Conservation (phyloP, 2,888 invertebrate species). For the Unio delphinus region DNA sequence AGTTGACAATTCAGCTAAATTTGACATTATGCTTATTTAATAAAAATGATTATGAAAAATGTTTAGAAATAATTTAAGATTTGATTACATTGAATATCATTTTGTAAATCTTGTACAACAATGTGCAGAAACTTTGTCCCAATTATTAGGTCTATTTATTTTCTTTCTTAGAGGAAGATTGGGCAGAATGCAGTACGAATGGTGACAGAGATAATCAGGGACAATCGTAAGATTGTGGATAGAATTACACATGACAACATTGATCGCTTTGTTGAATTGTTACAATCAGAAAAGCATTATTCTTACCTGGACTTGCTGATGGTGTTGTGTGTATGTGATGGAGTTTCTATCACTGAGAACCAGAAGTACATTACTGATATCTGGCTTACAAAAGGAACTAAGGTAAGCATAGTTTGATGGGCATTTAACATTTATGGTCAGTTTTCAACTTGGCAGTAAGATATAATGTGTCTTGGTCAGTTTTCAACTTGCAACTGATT, state of each 20-base stretch:
- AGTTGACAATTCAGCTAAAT: too few species aligned
- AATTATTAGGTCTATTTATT: not conserved
- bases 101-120: too few species aligned
- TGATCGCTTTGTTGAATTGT: slow-evolving; percentile 55
- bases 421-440: too few species aligned
- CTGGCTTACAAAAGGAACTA: slow-evolving; percentile 41
- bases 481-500: too few species aligned
- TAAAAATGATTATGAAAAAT: too few species aligned
- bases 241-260: slow-evolving; percentile 58
- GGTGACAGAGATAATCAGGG: slow-evolving; percentile 64
- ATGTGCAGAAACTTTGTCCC: too few species aligned
- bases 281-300: slow-evolving; percentile 60
- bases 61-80: too few species aligned
- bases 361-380: slow-evolving; percentile 62
- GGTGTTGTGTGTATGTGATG: slow-evolving; percentile 66
- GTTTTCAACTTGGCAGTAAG: too few species aligned
- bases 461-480: too few species aligned
- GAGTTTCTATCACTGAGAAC: slow-evolving; percentile 64
- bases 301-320: slow-evolving; percentile 58
- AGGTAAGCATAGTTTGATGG: slow-evolving; percentile 15
- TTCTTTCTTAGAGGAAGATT: slow-evolving; percentile 9
- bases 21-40: too few species aligned
- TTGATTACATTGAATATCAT: too few species aligned
- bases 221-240: slow-evolving; percentile 66
- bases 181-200: slow-evolving; percentile 62